A percentile compares a stretch with the other conserved stretches of the same genome.
These are phyloP conservation scores for Disparrhopalites patrizii DNA, from an alignment of 2,888 invertebrate species.

Conservation along the genomic window DNA sequence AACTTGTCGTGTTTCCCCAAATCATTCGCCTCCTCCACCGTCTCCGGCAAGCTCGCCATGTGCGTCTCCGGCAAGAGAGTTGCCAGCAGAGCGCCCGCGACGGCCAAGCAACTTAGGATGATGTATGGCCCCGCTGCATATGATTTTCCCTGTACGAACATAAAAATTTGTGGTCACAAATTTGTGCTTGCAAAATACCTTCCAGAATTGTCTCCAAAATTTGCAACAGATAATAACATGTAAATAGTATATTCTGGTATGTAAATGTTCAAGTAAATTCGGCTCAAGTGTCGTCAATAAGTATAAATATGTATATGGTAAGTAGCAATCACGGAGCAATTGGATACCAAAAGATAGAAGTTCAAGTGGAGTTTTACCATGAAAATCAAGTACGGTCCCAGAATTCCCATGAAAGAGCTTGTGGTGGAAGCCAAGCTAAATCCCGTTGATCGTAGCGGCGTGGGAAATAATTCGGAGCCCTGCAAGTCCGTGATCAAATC, in stretches of 20 bases:
- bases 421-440: constrained; percentile 20
- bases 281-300: no score
- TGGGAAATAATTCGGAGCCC: constrained; percentile 23
- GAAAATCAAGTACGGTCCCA: constrained; percentile 18
- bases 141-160: constrained; percentile 11
- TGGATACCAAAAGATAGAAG: no score
- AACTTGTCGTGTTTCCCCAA: constrained; percentile 56
- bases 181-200: no score
- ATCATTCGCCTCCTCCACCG: constrained; percentile 59
- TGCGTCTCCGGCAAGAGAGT: constrained; percentile 18
- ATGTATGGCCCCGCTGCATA: constrained; percentile 17
- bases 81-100: not conserved
- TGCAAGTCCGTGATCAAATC: constrained; percentile 27
- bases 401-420: constrained; percentile 16
- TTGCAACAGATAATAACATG: no score
- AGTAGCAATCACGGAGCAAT: no score
- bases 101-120: constrained; percentile 6
- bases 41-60: constrained; percentile 59
- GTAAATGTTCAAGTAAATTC: no score
- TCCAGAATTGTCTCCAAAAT: no score
- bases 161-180: no score
- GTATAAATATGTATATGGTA: no score
- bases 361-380: no score
- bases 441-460: constrained; percentile 15
- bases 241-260: no score